Conservation (phyloP, 1,140 invertebrate species). For the Coelopa frigida region DNA sequence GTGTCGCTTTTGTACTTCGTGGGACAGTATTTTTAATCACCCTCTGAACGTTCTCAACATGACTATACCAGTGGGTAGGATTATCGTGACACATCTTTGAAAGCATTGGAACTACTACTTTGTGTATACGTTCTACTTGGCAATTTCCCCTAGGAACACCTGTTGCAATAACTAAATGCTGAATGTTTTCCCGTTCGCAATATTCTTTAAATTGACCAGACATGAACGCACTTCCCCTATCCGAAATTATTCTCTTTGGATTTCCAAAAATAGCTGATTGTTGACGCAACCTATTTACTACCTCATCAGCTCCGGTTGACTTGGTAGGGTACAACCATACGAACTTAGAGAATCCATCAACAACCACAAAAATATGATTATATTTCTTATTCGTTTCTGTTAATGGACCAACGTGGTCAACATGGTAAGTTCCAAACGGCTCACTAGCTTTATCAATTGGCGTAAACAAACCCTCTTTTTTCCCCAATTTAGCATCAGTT, state of each 20-base stretch:
- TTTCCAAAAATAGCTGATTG: conserved; percentile 33
- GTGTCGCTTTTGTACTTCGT: conserved; percentile 27
- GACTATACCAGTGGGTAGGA: conserved; percentile 32
- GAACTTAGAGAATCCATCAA: conserved; percentile 26
- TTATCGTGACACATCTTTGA: conserved; percentile 26
- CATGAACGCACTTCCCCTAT: conserved; percentile 40
- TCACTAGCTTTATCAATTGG: conserved; percentile 26
- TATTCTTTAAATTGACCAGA: conserved; percentile 28
- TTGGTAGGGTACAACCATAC: conserved; percentile 39
- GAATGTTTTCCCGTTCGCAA: conserved; percentile 23
- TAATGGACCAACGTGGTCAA: conserved; percentile 23
- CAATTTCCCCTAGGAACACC: conserved; percentile 31
- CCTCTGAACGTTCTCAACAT: conserved; percentile 24
- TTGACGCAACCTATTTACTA: too few species aligned
- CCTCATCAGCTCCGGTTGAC: conserved; percentile 25
- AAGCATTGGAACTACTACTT: conserved; percentile 22
- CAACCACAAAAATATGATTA: conserved; percentile 27
- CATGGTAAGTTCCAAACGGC: conserved; percentile 21
- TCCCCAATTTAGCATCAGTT: conserved; percentile 29
- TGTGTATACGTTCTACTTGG: conserved; percentile 29
- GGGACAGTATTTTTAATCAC: conserved; percentile 32
- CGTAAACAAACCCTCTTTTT: conserved; percentile 38
- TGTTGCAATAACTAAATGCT: conserved; percentile 23
- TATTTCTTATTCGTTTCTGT: conserved; percentile 26
- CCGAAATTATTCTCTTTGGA: conserved; percentile 30